Base-by-base conservation (phyloP, 1,140 invertebrate genomes). In the Lepeophtheirus salmonis region DNA sequence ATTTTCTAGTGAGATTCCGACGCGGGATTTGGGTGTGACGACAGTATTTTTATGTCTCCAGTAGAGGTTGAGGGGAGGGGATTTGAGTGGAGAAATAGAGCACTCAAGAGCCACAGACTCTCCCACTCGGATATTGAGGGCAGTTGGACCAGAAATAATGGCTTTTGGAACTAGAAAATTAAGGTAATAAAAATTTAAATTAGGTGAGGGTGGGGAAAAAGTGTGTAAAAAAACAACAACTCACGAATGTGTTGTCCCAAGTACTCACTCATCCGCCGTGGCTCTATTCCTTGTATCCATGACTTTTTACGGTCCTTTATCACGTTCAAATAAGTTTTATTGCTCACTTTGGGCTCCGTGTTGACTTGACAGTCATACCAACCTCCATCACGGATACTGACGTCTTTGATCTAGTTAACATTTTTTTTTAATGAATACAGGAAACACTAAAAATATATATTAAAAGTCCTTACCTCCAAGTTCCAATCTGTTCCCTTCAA, bases 291-390 rank as follows among this genome's bases (percentile, higher is more conserved):
- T 41, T 41, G 30, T 10, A 41, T 6, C 30, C 30, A 41, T n/a
- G 30, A 10, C 30, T 41, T 41, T n/a, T 41, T 41, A 6, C n/a
- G 30, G n/a, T 52, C n/a, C 50, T 52, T 22, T 22, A 52, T 22
- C 50, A 57, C 55, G 3, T 26, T 25, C 2, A 57, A 25, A 23
- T 57, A 57, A n/a, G 20, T 57, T 21, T 57, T 57, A 26, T 57
- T 49, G 41, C 58, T 63, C 23, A 63, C 60, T 50, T 63, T 63
- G 26, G 63, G 63, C 51, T 63, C 63, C 0, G 63, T 61, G 57
- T 63, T 63, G 24, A 63, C 63, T 56, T 63, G 63, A 57, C 63
- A 63, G 58, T 63, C 63, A 53, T 63, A 63, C 63, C 63, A 63
- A 1, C 63, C 63, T 12, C 41, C 54, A 30, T 63, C 63, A 10